phyloP scores from a whole-genome alignment of 1,140 invertebrate genomes.

The Anastrepha obliqua region DNA sequence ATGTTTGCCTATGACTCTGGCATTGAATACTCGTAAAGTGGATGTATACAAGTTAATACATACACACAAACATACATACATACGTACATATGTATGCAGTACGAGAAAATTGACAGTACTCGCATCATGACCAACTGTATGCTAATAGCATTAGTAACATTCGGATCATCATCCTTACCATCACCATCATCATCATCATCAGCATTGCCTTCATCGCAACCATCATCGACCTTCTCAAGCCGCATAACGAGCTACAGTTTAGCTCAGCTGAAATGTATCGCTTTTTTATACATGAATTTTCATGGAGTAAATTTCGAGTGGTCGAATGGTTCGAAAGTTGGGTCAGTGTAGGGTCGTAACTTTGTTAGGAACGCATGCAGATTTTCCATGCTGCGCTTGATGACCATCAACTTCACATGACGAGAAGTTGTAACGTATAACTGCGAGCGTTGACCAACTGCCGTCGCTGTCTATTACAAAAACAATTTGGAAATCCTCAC shows the following conservation, averaged over 20 bases:
- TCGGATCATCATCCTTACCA: neutral
- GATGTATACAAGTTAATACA: neutral
- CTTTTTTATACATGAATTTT: conserved; percentile 1
- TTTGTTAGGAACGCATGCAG: neutral
- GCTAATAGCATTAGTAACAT: neutral
- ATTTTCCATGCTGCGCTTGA: neutral
- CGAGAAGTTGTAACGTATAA: neutral
- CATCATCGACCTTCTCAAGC: neutral
- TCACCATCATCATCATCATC: neutral
- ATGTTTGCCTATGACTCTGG: conserved; percentile 18
- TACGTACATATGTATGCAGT: too few species aligned
- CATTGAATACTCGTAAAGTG: conserved; percentile 12
- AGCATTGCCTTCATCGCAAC: neutral
- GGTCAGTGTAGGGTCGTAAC: neutral
- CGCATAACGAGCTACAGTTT: neutral
- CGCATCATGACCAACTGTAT: neutral
- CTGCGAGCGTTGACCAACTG: neutral
- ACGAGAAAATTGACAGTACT: neutral
- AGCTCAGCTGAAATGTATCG: neutral
- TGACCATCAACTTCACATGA: neutral
- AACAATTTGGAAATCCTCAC: conserved; percentile 40
- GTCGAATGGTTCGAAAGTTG: neutral
- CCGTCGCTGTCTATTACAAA: conserved; percentile 5
- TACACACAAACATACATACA: neutral
- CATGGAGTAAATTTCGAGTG: neutral